Evolutionary conservation across 2,113 vertebrate genomes (phyloP).

Genomic region (Narcine bancroftii): DNA sequence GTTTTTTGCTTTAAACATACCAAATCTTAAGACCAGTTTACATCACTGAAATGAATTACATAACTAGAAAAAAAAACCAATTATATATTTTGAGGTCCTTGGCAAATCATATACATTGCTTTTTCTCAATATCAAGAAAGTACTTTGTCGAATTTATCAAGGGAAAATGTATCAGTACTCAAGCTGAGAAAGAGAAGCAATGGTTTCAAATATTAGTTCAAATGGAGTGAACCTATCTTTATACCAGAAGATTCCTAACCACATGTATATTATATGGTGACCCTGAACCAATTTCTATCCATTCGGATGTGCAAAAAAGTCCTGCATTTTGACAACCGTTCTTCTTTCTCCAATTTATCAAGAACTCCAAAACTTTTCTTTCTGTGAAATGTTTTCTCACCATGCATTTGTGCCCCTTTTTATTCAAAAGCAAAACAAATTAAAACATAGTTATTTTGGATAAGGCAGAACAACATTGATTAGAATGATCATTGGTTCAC

Average conservation of each 20-base stretch:
- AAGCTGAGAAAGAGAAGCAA: slow-evolving; percentile 1
- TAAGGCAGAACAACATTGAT: not conserved
- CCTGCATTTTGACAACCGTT: not conserved
- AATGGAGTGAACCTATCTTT: not conserved
- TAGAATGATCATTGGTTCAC: not conserved
- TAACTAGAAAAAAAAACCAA: slow-evolving; percentile 21
- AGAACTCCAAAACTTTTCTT: not conserved
- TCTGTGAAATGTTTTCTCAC: not conserved
- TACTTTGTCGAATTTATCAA: not conserved
- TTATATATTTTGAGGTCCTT: slow-evolving; percentile 3
- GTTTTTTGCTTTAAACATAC: slow-evolving; percentile 37
- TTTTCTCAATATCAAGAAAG: not conserved
- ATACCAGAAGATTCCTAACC: not conserved
- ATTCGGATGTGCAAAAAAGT: not conserved
- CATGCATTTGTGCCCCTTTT: not conserved
- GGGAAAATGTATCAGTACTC: not conserved
- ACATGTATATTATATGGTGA: slow-evolving; percentile 10
- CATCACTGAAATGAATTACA: slow-evolving; percentile 36
- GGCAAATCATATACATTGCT: slow-evolving; percentile 30
- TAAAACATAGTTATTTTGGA: not conserved
- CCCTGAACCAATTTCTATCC: not conserved
- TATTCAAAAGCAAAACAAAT: not conserved
- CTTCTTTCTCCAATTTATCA: not conserved
- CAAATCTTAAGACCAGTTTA: slow-evolving; percentile 37
- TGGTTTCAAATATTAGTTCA: not conserved